These are phyloP conservation scores for Cladopsammia gracilis DNA, from an alignment of 64 coral and sea anemone species.

Conservation along the genomic window DNA sequence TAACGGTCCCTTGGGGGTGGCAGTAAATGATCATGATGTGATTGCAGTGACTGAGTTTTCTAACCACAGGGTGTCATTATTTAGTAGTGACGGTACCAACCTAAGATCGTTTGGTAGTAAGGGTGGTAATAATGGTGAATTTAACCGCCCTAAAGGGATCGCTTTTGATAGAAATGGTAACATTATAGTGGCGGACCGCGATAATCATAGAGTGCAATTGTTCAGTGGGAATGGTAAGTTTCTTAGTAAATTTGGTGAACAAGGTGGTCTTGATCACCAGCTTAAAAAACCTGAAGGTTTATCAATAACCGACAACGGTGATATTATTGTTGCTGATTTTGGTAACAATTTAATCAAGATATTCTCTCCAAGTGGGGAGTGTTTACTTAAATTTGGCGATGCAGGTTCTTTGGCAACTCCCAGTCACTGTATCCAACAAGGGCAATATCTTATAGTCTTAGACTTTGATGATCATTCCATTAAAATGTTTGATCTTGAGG, in stretches of 20 bases:
- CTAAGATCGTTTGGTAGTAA: conserved; percentile 6
- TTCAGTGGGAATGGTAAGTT: too few relatives aligned
- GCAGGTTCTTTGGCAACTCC: neutral
- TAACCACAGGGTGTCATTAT: neutral
- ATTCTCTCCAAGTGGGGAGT: conserved; percentile 39
- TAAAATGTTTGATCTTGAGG: too few relatives aligned
- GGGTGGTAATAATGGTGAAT: neutral
- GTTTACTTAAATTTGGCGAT: neutral
- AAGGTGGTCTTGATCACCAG: too few relatives aligned
- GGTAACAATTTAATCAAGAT: conserved; percentile 53
- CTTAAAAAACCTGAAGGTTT: too few relatives aligned
- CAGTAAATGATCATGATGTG: conserved; percentile 38
- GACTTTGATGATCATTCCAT: too few relatives aligned
- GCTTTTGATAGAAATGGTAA: neutral
- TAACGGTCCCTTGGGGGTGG: conserved; percentile 28
- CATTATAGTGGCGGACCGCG: too few relatives aligned
- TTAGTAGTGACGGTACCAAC: neutral
- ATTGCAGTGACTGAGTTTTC: conserved; percentile 21
- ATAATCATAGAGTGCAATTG: too few relatives aligned
- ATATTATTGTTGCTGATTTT: conserved; percentile 40
- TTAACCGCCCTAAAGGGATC: neutral
- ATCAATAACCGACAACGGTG: neutral
- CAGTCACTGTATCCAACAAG: conserved; percentile 30
- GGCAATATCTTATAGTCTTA: conserved; percentile 38
- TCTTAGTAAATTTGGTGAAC: too few relatives aligned